Evolutionary conservation across 1,140 invertebrate species (phyloP).

Genomic region (Aphis gossypii): DNA sequence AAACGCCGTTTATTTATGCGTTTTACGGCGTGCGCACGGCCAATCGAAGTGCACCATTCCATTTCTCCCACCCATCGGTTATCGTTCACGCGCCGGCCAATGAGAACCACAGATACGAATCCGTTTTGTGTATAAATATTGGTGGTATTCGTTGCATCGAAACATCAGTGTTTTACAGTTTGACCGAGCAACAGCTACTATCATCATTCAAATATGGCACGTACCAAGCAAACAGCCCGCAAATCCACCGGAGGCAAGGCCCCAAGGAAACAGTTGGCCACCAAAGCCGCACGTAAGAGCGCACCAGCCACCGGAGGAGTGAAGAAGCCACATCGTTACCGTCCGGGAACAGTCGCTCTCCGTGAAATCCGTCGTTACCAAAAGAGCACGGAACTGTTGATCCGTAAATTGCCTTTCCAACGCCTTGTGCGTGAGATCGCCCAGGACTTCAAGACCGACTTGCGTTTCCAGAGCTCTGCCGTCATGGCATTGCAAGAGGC

Average conservation of each 20-base stretch:
- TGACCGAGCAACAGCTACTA: no score
- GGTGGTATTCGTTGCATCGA: no score
- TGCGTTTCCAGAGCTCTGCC: conserved; percentile 82
- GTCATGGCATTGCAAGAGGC: conserved; percentile 64
- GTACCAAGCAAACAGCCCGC: background rate
- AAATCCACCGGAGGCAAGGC: background rate
- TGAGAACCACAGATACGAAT: no score
- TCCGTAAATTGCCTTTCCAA: conserved; percentile 70
- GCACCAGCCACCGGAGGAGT: background rate
- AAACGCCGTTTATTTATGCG: no score
- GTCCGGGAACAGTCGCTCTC: background rate
- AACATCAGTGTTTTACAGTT: no score
- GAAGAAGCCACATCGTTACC: background rate
- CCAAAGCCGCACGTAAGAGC: conserved; percentile 63
- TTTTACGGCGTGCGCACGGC: no score
- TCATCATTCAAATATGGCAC: no score
- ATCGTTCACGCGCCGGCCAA: no score
- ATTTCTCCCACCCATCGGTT: no score
- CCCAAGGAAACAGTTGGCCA: conserved; percentile 67
- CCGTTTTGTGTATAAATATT: no score
- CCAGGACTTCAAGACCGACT: conserved; percentile 73
- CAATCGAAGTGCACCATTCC: no score
- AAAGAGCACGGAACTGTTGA: conserved; percentile 83
- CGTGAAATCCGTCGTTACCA: conserved; percentile 88
- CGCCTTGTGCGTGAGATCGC: conserved; percentile 54